Evolutionary conservation across 1,140 invertebrate species (phyloP).

Genomic region (Zaprionus camerounensis): DNA sequence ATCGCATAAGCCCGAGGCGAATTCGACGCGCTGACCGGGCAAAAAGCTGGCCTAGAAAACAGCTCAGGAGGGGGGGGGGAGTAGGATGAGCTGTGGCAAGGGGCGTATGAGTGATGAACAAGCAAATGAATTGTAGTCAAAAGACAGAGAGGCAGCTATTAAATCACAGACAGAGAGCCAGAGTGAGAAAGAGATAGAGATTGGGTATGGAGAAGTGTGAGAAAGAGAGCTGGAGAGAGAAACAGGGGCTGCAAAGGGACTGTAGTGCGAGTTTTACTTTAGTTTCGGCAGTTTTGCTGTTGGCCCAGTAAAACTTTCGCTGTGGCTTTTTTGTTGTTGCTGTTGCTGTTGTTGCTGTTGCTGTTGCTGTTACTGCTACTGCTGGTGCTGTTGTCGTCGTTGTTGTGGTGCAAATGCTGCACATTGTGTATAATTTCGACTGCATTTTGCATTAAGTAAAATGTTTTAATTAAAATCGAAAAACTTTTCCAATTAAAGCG

Average conservation of each 20-base stretch:
- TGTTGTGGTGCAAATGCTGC: constrained; percentile 45
- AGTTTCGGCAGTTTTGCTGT: constrained; percentile 47
- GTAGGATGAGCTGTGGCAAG: background rate
- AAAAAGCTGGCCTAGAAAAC: constrained; percentile 15
- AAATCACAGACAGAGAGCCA: constrained; percentile 14
- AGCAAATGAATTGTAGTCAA: constrained; percentile 38
- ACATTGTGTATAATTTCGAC: constrained; percentile 54
- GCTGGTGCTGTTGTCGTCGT: constrained; percentile 24
- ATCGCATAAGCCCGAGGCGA: constrained; percentile 64
- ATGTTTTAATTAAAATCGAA: constrained; percentile 82
- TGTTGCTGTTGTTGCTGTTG: too few species aligned
- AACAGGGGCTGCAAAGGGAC: background rate
- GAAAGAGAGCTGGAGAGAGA: background rate
- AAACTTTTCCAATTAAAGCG: constrained; percentile 79
- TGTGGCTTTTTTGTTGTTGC: constrained; percentile 43
- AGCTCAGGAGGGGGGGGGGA: background rate
- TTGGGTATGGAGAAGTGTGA: background rate
- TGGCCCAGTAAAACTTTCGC: constrained; percentile 64
- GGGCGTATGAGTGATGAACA: constrained; percentile 58
- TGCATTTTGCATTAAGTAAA: constrained; percentile 81
- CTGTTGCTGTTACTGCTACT: constrained; percentile 27
- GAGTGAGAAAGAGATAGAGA: background rate
- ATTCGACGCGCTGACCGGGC: constrained; percentile 17
- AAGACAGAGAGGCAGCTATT: constrained; percentile 28
- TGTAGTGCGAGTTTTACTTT: constrained; percentile 27